Percentiles rank a stretch among this genome's conserved stretches.
Evolutionary conservation across 2,113 vertebrate genomes (phyloP).

Genomic region (Otolemur garnettii): DNA sequence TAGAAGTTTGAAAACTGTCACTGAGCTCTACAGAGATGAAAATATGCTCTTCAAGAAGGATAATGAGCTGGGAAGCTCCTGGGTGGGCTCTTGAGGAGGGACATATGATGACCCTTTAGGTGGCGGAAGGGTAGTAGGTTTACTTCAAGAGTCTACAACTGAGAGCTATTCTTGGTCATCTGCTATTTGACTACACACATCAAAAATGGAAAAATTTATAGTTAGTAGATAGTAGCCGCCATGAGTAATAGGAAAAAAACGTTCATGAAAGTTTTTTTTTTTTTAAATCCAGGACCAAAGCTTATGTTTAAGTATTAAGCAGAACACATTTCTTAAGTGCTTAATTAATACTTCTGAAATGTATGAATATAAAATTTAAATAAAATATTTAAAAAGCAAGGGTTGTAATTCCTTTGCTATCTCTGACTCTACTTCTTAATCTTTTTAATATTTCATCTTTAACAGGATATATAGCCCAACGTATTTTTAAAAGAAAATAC

Average conservation of each 20-base stretch:
- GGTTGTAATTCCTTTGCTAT: neutral
- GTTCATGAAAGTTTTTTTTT: conserved; percentile 13
- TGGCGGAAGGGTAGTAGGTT: neutral
- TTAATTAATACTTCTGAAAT: conserved; percentile 24
- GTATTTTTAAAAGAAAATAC: conserved; percentile 52
- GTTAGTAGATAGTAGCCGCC: neutral
- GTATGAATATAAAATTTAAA: neutral
- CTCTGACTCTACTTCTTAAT: neutral
- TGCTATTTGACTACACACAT: neutral
- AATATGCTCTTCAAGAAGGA: neutral
- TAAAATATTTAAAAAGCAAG: conserved; percentile 59
- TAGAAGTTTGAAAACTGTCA: conserved; percentile 51
- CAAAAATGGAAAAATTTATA: neutral
- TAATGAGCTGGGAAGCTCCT: neutral
- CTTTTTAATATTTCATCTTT: conserved; percentile 45
- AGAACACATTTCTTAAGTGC: conserved; percentile 28
- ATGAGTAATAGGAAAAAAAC: neutral
- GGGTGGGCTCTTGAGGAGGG: neutral
- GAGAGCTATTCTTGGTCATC: neutral
- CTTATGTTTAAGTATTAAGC: neutral
- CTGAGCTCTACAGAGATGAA: neutral
- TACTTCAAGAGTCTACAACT: neutral
- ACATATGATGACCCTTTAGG: neutral
- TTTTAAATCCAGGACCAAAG: neutral
- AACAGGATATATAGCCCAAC: neutral